Evolutionary conservation across 2,113 vertebrate species (phyloP).

Genomic region (Albula glossodonta): DNA sequence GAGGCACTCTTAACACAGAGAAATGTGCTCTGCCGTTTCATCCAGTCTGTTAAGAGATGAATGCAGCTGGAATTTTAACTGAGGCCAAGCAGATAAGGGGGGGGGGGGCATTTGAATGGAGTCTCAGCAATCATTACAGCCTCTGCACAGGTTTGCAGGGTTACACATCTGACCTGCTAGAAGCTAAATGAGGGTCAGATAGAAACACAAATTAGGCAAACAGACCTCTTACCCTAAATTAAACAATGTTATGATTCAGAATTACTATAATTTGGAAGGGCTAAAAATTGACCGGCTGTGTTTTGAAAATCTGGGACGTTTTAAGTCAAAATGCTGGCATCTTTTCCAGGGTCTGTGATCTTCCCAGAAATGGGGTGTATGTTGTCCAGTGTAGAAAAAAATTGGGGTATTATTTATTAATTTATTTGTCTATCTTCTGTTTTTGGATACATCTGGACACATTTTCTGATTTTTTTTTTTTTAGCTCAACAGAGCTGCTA

Average conservation of each 20-base stretch:
- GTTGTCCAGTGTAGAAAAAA: not conserved
- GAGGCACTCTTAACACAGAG: not conserved
- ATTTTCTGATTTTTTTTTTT: not conserved
- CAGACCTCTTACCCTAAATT: conserved; percentile 22
- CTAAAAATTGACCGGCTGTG: conserved; percentile 30
- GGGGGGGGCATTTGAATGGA: not conserved
- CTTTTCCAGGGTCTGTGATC: conserved; percentile 23
- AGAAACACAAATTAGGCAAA: not conserved
- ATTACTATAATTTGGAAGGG: conserved; percentile 32
- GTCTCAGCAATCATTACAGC: not conserved
- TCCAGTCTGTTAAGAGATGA: not conserved
- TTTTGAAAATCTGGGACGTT: conserved; percentile 29
- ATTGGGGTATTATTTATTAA: not conserved
- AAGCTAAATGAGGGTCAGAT: conserved; percentile 21
- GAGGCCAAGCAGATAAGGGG: not conserved
- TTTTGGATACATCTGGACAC: not conserved
- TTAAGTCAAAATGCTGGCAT: not conserved
- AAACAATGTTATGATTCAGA: conserved; percentile 42
- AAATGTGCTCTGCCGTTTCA: not conserved
- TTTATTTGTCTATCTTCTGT: not conserved
- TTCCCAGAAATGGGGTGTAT: conserved; percentile 27
- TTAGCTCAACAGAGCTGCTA: conserved; percentile 10
- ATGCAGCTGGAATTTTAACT: conserved; percentile 12
- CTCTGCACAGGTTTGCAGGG: conserved; percentile 7
- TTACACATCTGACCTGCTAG: not conserved